A percentile compares a stretch with the other conserved stretches of the same genome.
Conservation (phyloP, 2,797 vertebrate species). For the Limosa lapponica region DNA sequence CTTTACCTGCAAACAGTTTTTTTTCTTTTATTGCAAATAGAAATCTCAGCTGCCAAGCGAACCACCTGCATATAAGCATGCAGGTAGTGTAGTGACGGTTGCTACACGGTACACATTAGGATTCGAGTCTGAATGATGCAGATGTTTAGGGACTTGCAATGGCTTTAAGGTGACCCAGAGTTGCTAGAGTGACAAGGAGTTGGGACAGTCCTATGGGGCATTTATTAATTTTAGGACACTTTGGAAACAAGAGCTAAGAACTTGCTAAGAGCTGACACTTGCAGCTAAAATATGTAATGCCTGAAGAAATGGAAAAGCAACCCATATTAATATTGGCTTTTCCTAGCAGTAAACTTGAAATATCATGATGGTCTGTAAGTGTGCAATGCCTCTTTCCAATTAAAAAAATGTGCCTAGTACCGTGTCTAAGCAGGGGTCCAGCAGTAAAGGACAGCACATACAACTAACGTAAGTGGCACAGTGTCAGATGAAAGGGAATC, state of each 20-base stretch:
- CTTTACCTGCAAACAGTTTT: conserved; percentile 29
- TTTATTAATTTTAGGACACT: conserved; percentile 14
- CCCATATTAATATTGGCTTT: conserved; percentile 8
- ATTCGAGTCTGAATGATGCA: conserved; percentile 60
- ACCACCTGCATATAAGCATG: conserved; percentile 39
- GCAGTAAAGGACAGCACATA: not conserved
- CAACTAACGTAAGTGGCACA: not conserved
- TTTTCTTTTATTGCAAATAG: conserved; percentile 30
- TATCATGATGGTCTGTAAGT: not conserved
- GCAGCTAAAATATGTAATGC: conserved; percentile 25
- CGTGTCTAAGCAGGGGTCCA: not conserved
- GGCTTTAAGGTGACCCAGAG: conserved; percentile 55
- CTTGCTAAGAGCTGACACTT: conserved; percentile 28
- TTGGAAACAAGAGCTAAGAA: conserved; percentile 13
- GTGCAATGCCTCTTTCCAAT: conserved; percentile 3
- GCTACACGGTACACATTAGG: not conserved
- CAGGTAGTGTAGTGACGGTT: not conserved
- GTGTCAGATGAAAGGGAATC: not conserved
- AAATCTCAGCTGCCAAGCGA: conserved; percentile 38
- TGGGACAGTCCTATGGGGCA: not conserved
- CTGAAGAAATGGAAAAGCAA: conserved; percentile 23
- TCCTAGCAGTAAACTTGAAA: conserved; percentile 7
- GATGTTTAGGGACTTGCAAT: conserved; percentile 48
- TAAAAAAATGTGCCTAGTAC: not conserved
- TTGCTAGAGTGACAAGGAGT: conserved; percentile 45